Conservation (phyloP, 2,797 vertebrate species). For the Xerus rutilus region DNA sequence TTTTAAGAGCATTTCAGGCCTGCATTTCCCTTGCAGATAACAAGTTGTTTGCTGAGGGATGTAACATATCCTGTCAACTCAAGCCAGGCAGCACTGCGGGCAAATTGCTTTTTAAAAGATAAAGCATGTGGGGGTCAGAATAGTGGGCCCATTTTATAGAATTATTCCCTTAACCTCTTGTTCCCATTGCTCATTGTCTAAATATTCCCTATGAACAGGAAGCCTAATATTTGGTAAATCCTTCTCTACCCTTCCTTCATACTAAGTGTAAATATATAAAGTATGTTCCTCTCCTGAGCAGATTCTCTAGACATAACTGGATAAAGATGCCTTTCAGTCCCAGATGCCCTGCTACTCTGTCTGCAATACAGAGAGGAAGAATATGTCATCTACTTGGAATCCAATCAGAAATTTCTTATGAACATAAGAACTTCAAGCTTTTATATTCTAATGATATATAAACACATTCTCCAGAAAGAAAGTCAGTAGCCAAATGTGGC, state of each 20-base stretch:
- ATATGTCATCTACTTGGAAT: conserved; percentile 24
- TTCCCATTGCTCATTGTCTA: too few species aligned
- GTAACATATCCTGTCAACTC: too few species aligned
- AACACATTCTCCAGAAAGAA: background rate
- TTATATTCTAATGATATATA: background rate
- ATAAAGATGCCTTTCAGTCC: background rate
- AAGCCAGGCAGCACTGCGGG: too few species aligned
- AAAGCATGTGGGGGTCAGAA: too few species aligned
- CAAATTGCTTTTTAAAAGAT: too few species aligned
- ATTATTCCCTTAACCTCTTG: too few species aligned
- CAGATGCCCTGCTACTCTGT: background rate
- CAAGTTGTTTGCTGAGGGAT: too few species aligned
- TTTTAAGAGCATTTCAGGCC: too few species aligned
- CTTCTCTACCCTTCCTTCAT: background rate
- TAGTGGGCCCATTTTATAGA: too few species aligned
- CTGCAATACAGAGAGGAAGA: background rate
- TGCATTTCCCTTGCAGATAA: too few species aligned
- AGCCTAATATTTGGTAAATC: conserved; percentile 6
- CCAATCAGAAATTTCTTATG: conserved; percentile 45
- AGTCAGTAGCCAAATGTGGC: conserved; percentile 16
- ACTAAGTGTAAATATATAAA: conserved; percentile 10
- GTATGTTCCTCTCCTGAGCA: background rate
- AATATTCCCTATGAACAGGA: background rate
- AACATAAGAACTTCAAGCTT: conserved; percentile 3
- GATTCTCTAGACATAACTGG: background rate